Conservation (phyloP, 2,888 invertebrate species). For the Calameuta filiformis region DNA sequence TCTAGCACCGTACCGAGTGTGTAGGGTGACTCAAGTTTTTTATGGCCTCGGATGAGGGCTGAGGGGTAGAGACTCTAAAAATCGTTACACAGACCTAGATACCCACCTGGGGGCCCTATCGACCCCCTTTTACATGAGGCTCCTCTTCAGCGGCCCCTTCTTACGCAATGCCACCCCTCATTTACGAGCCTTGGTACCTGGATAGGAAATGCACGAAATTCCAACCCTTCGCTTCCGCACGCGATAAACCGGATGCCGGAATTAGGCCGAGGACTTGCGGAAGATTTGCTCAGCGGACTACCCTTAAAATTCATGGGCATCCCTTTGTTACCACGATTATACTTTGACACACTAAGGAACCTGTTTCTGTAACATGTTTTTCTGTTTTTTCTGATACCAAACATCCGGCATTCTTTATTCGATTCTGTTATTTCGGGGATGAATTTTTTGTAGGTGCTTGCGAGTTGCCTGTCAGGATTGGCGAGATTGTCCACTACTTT, state of each 20-base stretch:
- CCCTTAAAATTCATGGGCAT: neutral
- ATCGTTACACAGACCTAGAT: constrained; percentile 62
- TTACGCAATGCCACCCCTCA: neutral
- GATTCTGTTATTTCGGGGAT: neutral
- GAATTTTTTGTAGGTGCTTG: neutral
- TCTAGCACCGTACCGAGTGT: constrained; percentile 44
- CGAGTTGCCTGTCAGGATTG: neutral
- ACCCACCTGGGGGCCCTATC: constrained; percentile 28
- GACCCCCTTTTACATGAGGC: neutral
- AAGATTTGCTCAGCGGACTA: neutral
- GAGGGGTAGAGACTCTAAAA: constrained; percentile 55
- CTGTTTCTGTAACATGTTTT: neutral
- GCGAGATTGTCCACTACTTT: neutral
- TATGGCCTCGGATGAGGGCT: constrained; percentile 54
- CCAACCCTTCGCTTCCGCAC: neutral
- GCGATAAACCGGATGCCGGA: neutral
- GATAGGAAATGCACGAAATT: neutral
- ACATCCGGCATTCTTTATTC: neutral
- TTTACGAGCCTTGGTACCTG: neutral
- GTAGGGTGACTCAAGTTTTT: constrained; percentile 57
- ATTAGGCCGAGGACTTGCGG: neutral
- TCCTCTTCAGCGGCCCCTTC: neutral
- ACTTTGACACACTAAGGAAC: neutral
- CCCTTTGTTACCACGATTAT: neutral
- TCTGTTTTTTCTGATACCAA: neutral